phyloP scores from a whole-genome alignment of 2,797 vertebrate species.

The Coreius guichenoti region DNA sequence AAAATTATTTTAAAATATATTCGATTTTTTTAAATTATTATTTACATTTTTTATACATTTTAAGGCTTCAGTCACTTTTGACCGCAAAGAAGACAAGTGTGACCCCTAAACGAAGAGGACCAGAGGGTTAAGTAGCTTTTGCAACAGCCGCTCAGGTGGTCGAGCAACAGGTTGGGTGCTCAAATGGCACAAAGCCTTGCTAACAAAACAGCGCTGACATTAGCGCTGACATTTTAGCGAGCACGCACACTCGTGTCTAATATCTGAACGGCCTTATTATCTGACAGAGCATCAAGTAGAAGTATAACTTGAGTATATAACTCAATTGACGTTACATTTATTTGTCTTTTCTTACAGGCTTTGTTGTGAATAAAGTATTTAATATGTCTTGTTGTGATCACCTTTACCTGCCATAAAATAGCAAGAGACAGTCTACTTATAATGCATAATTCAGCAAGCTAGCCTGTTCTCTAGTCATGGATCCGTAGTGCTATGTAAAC shows the following conservation, averaged over 20 bases:
- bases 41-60: no score
- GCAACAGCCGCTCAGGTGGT: background rate
- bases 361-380: background rate
- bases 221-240: conserved; percentile 21
- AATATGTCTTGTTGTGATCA: conserved; percentile 5
- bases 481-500: conserved; percentile 30
- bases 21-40: no score
- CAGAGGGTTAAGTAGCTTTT: background rate
- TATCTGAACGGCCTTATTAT: background rate
- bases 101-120: no score
- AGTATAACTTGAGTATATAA: background rate
- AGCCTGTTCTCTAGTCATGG: conserved; percentile 15
- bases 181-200: background rate
- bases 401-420: background rate
- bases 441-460: conserved; percentile 44
- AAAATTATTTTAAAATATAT: no score
- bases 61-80: no score
- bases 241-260: background rate
- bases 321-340: background rate
- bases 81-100: no score
- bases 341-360: background rate
- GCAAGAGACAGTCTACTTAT: background rate
- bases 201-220: conserved; percentile 27
- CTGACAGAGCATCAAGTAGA: background rate
- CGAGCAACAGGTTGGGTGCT: background rate